These are phyloP conservation scores for Balanococcus diminutus DNA, from an alignment of 2,888 invertebrate genomes.

Conservation along the genomic window DNA sequence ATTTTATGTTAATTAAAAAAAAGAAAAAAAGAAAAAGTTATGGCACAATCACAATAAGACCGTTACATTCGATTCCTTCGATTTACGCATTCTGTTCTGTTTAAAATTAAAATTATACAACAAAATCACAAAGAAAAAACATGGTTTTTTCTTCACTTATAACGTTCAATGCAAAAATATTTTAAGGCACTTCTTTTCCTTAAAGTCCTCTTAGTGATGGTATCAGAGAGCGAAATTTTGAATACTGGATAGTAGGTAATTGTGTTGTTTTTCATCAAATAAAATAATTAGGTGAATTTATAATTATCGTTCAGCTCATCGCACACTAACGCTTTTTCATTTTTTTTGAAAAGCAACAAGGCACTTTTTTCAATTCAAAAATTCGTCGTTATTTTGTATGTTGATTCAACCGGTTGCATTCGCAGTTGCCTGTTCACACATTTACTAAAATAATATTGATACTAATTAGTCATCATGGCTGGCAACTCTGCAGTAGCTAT, in stretches of 20 bases:
- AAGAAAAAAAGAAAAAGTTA: background rate
- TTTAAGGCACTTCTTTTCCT: conserved; percentile 34
- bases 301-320: background rate
- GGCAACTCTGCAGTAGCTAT: no score
- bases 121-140: conserved; percentile 13
- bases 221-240: background rate
- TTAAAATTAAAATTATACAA: background rate
- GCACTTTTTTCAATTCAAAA: background rate
- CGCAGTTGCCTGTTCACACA: no score
- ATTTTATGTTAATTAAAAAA: background rate
- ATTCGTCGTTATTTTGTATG: no score
- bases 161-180: conserved; percentile 24
- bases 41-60: background rate
- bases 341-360: background rate
- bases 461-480: no score
- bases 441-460: no score
- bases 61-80: background rate
- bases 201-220: conserved; percentile 14
- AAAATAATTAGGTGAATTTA: background rate
- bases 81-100: background rate
- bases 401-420: no score
- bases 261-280: background rate
- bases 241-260: no score
- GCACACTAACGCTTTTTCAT: background rate
- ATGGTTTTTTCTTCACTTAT: background rate